Base-by-base conservation (phyloP, 2,888 invertebrate genomes). In the Tetheella fluctuosa region DNA sequence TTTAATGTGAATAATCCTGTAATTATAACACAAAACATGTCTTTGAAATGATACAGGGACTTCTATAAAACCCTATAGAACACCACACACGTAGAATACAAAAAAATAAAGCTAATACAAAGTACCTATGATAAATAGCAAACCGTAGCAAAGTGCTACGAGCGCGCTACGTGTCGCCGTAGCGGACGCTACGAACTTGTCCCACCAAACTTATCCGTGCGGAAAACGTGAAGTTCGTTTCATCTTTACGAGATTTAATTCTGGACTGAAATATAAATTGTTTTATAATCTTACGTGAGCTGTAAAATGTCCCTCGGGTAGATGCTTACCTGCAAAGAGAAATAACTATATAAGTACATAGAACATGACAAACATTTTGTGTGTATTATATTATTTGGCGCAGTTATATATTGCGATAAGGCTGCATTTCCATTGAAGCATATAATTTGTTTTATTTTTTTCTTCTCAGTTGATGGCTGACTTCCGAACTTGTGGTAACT, bases 61-160 rank as follows among this genome's bases (percentile, higher is more conserved):
- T n/a, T 7, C 1, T n/a, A 42, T n/a, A 42, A 42, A 42, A 48
- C 4, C 39, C 4, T n/a, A 39, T 39, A 6, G 7, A 39, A n/a
- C 6, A n/a, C n/a, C n/a, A 15, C 39, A 39, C 39, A 39, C 48
- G 48, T 48, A 48, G n/a, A 48, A 20, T 48, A 20, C 48, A 48
- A 10, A 20, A 20, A 8, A 20, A 2, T 13, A 13, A 34, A 3
- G 37, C 1, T 1, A 34, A 3, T 34, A 10, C 37, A 37, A 1
- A 37, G 15, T 1, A 10, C 15, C 42, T 42, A 17, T 15, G 10
- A 42, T 48, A 48, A 2, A 17, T 8, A 48, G 1, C 48, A 48
- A 48, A 20, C 48, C 48, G 48, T 48, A 48, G 48, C 48, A 48
- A 48, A 48, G 48, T 48, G 48, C 48, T 48, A 48, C 48, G 48